These are phyloP conservation scores for Acyrthosiphon pisum DNA, from an alignment of 1,140 invertebrate genomes.

Conservation along the genomic window DNA sequence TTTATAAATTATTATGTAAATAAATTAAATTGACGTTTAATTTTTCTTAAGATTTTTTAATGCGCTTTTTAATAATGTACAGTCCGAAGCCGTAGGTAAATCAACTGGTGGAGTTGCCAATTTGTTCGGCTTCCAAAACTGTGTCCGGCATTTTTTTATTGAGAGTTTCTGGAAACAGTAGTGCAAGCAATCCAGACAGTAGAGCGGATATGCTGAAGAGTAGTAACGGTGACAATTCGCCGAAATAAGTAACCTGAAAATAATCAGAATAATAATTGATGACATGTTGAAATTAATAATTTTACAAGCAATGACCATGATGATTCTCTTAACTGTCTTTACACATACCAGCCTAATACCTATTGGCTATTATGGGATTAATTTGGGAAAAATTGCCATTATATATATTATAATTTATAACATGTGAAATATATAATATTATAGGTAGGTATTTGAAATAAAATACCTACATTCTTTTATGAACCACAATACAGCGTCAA, in stretches of 20 bases:
- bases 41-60: slow-evolving; percentile 8
- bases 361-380: no score
- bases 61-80: neutral
- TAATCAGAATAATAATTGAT: slow-evolving; percentile 60
- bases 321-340: neutral
- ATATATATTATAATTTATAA: no score
- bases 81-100: neutral
- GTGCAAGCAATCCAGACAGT: slow-evolving; percentile 71
- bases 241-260: slow-evolving; percentile 67
- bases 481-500: no score
- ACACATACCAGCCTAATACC: no score
- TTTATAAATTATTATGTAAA: neutral
- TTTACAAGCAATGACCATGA: neutral
- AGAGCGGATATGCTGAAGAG: slow-evolving; percentile 75
- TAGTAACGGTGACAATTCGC: slow-evolving; percentile 67
- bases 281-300: neutral
- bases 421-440: no score
- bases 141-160: slow-evolving; percentile 78
- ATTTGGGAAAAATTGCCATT: no score
- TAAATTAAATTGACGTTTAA: neutral
- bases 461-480: no score
- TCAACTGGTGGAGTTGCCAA: slow-evolving; percentile 65
- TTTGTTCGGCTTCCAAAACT: slow-evolving; percentile 75
- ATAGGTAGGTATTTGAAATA: no score
- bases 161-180: slow-evolving; percentile 79